A percentile compares a stretch with the other conserved stretches of the same genome.
Conservation (phyloP, 2,113 vertebrate genomes). For the Sinocyclocheilus maitianheensis region DNA sequence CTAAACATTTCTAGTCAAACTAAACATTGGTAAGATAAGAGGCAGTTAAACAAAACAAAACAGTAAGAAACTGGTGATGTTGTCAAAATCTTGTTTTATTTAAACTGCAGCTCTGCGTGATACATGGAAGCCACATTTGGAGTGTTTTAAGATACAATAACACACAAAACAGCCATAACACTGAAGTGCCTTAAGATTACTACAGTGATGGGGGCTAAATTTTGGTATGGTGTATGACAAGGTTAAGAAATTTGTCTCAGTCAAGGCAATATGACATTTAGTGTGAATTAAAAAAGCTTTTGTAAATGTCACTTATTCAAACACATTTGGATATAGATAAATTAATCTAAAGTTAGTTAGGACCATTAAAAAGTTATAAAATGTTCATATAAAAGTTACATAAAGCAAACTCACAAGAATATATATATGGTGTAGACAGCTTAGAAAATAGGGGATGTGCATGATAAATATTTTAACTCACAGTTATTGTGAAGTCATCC, state of each 20-base stretch:
- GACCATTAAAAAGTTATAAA: neutral
- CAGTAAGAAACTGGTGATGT: neutral
- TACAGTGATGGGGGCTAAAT: neutral
- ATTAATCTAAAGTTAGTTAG: neutral
- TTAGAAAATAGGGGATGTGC: neutral
- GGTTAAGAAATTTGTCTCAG: neutral
- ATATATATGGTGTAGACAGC: conserved; percentile 11
- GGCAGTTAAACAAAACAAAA: neutral
- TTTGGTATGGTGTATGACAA: conserved; percentile 11
- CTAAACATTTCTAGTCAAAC: neutral
- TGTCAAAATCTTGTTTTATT: conserved; percentile 48
- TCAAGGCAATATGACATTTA: neutral
- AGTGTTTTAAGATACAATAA: conserved; percentile 41
- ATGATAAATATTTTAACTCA: conserved; percentile 13
- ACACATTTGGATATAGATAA: neutral
- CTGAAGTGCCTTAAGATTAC: conserved; percentile 34
- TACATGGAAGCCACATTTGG: conserved; percentile 35
- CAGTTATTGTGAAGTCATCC: neutral
- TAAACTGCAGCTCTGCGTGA: conserved; percentile 27
- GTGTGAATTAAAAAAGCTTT: neutral
- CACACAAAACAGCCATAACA: conserved; percentile 17
- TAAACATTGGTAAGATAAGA: neutral
- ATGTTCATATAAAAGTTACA: conserved; percentile 12
- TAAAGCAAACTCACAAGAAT: neutral
- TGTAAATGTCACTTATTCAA: conserved; percentile 15